These are phyloP conservation scores for Leptopterna dolabrata DNA, from an alignment of 2,888 invertebrate species.

Conservation along the genomic window DNA sequence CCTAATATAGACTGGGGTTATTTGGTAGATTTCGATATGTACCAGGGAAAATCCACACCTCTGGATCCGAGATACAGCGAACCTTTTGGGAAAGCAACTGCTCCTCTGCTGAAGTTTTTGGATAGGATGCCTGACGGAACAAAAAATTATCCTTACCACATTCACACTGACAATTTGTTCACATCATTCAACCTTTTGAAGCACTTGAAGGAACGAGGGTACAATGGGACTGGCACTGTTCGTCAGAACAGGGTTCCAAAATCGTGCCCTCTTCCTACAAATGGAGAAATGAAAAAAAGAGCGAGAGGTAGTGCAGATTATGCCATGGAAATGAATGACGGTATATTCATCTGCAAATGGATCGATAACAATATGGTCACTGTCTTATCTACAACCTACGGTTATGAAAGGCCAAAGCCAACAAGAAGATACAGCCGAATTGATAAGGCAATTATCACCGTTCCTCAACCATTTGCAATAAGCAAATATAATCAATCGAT, in stretches of 20 bases:
- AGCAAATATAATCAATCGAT: no score
- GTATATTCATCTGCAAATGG: constrained; percentile 52
- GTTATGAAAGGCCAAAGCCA: no score
- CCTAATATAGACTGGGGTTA: constrained; percentile 61
- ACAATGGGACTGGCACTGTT: constrained; percentile 62
- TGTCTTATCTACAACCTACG: not conserved
- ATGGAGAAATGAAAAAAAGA: constrained; percentile 54
- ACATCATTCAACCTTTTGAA: constrained; percentile 60
- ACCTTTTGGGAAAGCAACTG: constrained; percentile 63
- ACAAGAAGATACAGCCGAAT: no score
- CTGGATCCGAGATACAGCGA: constrained; percentile 52
- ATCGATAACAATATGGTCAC: constrained; percentile 57
- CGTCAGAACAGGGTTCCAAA: constrained; percentile 62
- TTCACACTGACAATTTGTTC: constrained; percentile 63
- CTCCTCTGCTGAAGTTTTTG: constrained; percentile 59
- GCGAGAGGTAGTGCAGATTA: constrained; percentile 51
- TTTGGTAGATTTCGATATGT: constrained; percentile 63
- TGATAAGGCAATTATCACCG: no score
- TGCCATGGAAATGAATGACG: constrained; percentile 38
- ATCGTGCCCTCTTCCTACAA: constrained; percentile 60
- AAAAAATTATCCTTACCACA: constrained; percentile 57
- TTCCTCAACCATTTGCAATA: no score
- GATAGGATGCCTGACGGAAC: constrained; percentile 60
- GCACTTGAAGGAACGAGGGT: constrained; percentile 59
- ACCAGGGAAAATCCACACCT: constrained; percentile 62